Conservation (phyloP, 1,140 invertebrate genomes). For the Limonius californicus region DNA sequence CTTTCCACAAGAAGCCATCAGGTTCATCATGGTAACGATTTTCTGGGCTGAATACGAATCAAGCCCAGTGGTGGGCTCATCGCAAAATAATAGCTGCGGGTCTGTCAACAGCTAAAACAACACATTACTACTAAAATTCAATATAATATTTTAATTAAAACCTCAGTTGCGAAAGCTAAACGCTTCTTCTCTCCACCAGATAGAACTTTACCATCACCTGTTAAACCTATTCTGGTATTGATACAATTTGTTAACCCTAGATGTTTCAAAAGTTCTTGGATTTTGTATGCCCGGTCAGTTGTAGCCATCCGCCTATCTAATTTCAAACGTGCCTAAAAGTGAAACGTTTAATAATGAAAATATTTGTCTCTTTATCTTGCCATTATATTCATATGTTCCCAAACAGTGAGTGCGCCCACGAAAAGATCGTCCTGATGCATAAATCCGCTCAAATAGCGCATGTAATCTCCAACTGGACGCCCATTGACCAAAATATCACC, state of each 20-base stretch:
- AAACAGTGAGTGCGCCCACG: slow-evolving; percentile 79
- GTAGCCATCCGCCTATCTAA: slow-evolving; percentile 63
- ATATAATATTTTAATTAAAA: not conserved
- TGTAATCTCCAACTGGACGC: slow-evolving; percentile 61
- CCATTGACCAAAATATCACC: slow-evolving; percentile 76
- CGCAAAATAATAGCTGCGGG: slow-evolving; percentile 89
- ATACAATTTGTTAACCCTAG: slow-evolving; percentile 68
- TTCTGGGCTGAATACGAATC: slow-evolving; percentile 91
- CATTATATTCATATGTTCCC: slow-evolving; percentile 88
- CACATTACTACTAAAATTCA: not conserved
- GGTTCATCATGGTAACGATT: slow-evolving; percentile 70
- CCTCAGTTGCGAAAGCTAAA: slow-evolving; percentile 86
- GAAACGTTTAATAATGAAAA: not conserved
- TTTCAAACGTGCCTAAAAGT: slow-evolving; percentile 71
- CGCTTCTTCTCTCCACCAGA: slow-evolving; percentile 94
- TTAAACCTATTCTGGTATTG: slow-evolving; percentile 72
- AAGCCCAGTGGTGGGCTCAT: slow-evolving; percentile 92
- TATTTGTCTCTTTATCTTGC: slow-evolving; percentile 49
- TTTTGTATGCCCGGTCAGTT: slow-evolving; percentile 59
- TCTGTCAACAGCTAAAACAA: slow-evolving; percentile 77
- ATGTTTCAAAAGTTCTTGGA: slow-evolving; percentile 66
- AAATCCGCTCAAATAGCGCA: slow-evolving; percentile 82
- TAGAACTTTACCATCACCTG: slow-evolving; percentile 70
- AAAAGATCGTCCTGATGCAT: slow-evolving; percentile 94
- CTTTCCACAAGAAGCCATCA: slow-evolving; percentile 63